A percentile compares a stretch with the other conserved stretches of the same genome.
Evolutionary conservation across 2,797 vertebrate genomes (phyloP).

Genomic region (Protosalanx chinensis): DNA sequence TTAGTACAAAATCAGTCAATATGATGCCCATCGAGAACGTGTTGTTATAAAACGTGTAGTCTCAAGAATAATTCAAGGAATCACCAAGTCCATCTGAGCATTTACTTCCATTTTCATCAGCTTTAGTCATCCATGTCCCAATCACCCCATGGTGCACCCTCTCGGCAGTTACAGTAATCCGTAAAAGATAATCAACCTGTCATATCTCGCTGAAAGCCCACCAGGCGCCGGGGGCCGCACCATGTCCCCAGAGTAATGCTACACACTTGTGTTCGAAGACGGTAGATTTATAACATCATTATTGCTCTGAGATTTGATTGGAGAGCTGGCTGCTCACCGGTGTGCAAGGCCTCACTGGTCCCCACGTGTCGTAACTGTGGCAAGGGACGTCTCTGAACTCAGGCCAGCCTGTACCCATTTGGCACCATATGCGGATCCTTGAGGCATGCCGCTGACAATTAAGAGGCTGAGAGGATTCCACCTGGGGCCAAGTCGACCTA

Average conservation of each 20-base stretch:
- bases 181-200: constrained; percentile 1
- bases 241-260: constrained; percentile 29
- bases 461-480: neutral
- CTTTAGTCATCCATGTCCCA: no score
- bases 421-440: constrained; percentile 1
- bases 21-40: no score
- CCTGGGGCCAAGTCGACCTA: no score
- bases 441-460: no score
- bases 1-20: no score
- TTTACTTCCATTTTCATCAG: no score
- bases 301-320: constrained; percentile 49
- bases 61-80: no score
- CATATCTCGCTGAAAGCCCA: constrained; percentile 13
- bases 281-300: constrained; percentile 44
- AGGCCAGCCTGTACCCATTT: neutral
- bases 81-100: no score
- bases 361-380: constrained; percentile 20
- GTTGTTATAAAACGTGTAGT: no score
- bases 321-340: constrained; percentile 33
- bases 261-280: constrained; percentile 44
- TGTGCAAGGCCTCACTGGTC: constrained; percentile 38
- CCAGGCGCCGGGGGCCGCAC: constrained; percentile 23
- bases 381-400: constrained; percentile 20
- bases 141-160: no score
- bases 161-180: no score